These are phyloP conservation scores for Artibeus lituratus DNA, from an alignment of 2,797 vertebrate species.

Conservation along the genomic window DNA sequence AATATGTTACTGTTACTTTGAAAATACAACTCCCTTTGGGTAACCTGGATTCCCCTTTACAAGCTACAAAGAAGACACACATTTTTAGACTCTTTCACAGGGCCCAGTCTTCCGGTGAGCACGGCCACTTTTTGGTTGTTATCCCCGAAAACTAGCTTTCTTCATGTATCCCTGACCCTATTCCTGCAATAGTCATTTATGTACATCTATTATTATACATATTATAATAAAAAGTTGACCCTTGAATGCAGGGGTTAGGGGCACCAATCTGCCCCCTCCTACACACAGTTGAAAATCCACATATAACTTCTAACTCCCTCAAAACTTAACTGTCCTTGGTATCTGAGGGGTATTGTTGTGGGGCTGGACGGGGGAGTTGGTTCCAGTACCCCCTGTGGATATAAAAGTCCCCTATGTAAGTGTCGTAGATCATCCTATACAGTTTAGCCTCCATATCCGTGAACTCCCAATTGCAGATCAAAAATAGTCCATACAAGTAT, in stretches of 20 bases:
- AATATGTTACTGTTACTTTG: not conserved
- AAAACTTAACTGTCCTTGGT: not conserved
- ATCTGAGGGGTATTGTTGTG: not conserved
- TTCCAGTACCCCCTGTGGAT: not conserved
- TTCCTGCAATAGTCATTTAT: not conserved
- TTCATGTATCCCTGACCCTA: not conserved
- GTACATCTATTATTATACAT: not conserved
- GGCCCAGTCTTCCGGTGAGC: not conserved
- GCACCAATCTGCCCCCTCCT: not conserved
- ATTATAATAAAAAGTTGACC: not conserved
- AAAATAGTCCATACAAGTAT: not conserved
- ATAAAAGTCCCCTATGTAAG: not conserved
- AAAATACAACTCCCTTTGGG: not conserved
- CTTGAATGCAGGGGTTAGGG: not conserved
- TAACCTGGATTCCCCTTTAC: not conserved
- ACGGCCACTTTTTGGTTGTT: not conserved
- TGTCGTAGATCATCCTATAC: not conserved
- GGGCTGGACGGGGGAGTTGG: not conserved
- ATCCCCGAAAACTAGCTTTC: not conserved
- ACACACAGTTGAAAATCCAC: not conserved
- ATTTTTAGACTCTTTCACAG: not conserved
- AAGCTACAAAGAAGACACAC: not conserved
- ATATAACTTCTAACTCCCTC: not conserved
- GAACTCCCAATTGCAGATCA: not conserved
- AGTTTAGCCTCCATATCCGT: not conserved